Percentiles rank a stretch among this genome's conserved stretches.
These are phyloP conservation scores for Pararge aegeria DNA, from an alignment of 1,140 invertebrate genomes.

Conservation along the genomic window DNA sequence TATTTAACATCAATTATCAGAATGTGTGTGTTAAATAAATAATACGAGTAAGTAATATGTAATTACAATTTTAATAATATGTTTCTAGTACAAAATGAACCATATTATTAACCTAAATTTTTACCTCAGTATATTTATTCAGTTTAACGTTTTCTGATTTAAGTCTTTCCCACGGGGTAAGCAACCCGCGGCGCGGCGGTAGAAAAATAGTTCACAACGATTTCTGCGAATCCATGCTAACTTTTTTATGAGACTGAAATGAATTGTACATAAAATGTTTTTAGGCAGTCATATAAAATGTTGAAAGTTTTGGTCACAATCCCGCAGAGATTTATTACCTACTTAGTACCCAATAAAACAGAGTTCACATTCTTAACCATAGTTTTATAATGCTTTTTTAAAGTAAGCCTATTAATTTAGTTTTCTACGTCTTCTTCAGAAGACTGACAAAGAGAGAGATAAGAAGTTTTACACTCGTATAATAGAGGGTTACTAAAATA, in stretches of 20 bases:
- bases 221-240: constrained; percentile 69
- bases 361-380: constrained; percentile 6
- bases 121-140: constrained; percentile 6
- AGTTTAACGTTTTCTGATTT: constrained; percentile 42
- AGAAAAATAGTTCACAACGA: constrained; percentile 61
- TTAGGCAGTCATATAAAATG: constrained; percentile 58
- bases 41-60: too few relatives aligned
- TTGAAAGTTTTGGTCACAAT: constrained; percentile 55
- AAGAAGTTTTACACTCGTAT: too few relatives aligned
- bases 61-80: too few relatives aligned
- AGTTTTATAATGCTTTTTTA: background rate
- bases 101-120: too few relatives aligned
- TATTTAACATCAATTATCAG: too few relatives aligned
- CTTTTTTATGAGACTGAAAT: constrained; percentile 72
- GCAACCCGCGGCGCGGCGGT: constrained; percentile 42
- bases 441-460: too few relatives aligned
- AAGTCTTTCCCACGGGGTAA: constrained; percentile 53
- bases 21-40: too few relatives aligned
- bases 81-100: too few relatives aligned
- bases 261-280: constrained; percentile 68
- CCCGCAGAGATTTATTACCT: constrained; percentile 22
- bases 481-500: too few relatives aligned
- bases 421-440: too few relatives aligned
- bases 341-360: constrained; percentile 15
- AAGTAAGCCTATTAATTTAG: background rate